Evolutionary conservation across 2,888 invertebrate genomes (phyloP).

Genomic region (Metacarcinus magister): DNA sequence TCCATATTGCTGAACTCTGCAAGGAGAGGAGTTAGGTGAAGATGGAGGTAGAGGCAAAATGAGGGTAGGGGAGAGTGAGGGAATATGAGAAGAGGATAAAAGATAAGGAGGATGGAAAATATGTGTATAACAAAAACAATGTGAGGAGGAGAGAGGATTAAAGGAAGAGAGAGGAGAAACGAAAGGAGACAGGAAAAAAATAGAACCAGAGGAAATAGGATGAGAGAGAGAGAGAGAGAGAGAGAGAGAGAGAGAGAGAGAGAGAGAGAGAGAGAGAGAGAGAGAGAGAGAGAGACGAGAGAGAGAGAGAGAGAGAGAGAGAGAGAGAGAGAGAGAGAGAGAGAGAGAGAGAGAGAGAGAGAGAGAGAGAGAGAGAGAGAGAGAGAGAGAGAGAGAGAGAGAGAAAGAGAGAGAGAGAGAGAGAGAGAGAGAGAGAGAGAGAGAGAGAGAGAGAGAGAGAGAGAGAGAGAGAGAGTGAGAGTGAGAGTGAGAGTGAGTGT

Average conservation of each 20-base stretch:
- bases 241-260: conserved; percentile 1
- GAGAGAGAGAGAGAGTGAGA: too few species aligned
- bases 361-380: neutral
- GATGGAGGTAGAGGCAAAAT: neutral
- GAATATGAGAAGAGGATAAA: neutral
- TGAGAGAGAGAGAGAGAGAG: neutral
- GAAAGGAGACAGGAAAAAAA: neutral
- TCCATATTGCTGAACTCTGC: too few species aligned
- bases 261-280: neutral
- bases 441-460: too few species aligned
- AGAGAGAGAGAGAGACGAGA: neutral
- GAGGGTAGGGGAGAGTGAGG: neutral
- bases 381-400: neutral
- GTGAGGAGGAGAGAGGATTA: neutral
- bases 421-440: too few species aligned
- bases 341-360: neutral
- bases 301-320: neutral
- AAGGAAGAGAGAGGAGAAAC: neutral
- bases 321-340: neutral
- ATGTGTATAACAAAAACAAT: too few species aligned
- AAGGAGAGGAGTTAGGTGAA: too few species aligned
- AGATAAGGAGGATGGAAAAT: too few species aligned
- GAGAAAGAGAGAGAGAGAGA: too few species aligned
- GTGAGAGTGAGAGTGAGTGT: neutral
- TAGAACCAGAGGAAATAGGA: neutral